These are phyloP conservation scores for Puffinus mauretanicus DNA, from an alignment of 2,113 vertebrate genomes.

Conservation along the genomic window DNA sequence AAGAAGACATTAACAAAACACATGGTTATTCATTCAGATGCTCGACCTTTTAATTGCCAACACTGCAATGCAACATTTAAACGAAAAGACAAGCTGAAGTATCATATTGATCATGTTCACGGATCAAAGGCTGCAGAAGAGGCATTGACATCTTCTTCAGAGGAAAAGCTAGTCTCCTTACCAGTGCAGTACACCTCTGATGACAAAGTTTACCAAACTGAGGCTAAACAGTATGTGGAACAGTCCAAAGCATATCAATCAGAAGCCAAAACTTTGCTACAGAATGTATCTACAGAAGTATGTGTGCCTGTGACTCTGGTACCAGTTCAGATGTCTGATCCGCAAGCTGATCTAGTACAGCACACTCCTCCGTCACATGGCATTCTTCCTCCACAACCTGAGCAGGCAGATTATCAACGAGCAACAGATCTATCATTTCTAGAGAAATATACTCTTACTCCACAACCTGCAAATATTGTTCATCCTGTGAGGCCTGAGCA, in stretches of 20 bases:
- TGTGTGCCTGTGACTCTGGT: conserved; percentile 87
- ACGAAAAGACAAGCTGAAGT: conserved; percentile 96
- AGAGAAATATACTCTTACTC: conserved; percentile 93
- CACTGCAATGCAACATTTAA: conserved; percentile 96
- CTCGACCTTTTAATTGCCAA: conserved; percentile 93
- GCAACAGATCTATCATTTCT: conserved; percentile 89
- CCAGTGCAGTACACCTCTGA: conserved; percentile 71
- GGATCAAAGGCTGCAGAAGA: conserved; percentile 80
- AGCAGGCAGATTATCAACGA: conserved; percentile 82
- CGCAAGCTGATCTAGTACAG: conserved; percentile 69
- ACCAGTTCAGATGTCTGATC: conserved; percentile 80
- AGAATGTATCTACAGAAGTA: conserved; percentile 71
- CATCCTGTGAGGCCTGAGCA: conserved; percentile 91
- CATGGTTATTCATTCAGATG: conserved; percentile 97
- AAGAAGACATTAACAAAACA: conserved; percentile 98
- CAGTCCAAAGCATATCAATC: conserved; percentile 76
- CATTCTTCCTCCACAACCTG: conserved; percentile 73
- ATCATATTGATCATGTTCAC: conserved; percentile 96
- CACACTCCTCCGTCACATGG: conserved; percentile 71
- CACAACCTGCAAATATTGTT: conserved; percentile 88
- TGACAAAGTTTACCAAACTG: conserved; percentile 72
- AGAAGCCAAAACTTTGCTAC: conserved; percentile 77
- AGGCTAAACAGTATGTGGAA: conserved; percentile 76
- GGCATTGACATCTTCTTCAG: conserved; percentile 57
- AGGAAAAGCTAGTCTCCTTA: conserved; percentile 77